Evolutionary conservation across 2,888 invertebrate species (phyloP).

Genomic region (Limnephilus lunatus): DNA sequence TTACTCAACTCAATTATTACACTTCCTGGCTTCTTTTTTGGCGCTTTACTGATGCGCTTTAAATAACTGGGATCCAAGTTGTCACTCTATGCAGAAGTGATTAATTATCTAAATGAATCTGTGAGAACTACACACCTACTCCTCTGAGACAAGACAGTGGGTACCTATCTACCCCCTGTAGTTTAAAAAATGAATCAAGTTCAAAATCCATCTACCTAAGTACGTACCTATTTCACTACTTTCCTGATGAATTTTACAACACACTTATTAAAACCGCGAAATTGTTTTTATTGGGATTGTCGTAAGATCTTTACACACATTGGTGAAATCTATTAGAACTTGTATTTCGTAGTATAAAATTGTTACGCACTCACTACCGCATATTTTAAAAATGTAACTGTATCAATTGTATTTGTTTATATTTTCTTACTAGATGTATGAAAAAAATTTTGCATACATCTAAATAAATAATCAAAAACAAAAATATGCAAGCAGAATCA

Average conservation of each 20-base stretch:
- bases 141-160: background rate
- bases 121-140: background rate
- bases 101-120: background rate
- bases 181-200: background rate
- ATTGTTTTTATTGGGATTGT: background rate
- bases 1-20: background rate
- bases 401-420: too few species aligned
- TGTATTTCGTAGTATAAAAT: background rate
- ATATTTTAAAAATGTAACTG: too few species aligned
- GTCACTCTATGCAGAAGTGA: background rate
- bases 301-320: background rate
- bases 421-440: too few species aligned
- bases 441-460: too few species aligned
- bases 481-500: slow-evolving; percentile 37
- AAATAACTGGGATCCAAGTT: background rate
- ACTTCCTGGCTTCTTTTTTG: background rate
- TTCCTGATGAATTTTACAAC: background rate
- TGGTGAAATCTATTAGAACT: background rate
- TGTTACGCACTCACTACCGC: background rate
- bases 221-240: background rate
- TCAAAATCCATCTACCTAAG: background rate
- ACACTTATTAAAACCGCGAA: background rate
- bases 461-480: too few species aligned
- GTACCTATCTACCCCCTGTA: background rate
- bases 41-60: background rate